Base-by-base conservation (phyloP, 1,140 invertebrate species). In the Neodiprion fabricii region DNA sequence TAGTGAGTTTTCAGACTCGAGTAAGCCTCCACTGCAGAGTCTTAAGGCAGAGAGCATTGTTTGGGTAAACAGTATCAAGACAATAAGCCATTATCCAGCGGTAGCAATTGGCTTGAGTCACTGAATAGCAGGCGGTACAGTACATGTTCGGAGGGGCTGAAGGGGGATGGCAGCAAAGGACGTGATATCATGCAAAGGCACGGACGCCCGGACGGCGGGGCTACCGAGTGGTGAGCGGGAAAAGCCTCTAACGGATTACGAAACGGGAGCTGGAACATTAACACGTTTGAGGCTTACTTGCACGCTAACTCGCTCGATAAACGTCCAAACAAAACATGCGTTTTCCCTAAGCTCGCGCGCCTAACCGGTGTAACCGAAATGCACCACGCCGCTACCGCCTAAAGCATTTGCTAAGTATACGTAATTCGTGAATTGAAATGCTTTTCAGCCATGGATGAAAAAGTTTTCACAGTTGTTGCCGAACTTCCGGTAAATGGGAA, bases 101-200 rank as follows among this genome's bases (percentile, higher is more conserved):
- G 53, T 61, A 12, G 53, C n/a, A 7, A 17, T 4, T 61, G 7
- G 53, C 53, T 40, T 14, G n/a, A 4, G 53, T 12, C n/a, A 12
- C 2, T 61, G 53, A 61, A 61, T 12, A 12, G 5, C 28, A 40
- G 28, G 28, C 28, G 28, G 5, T 40, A 40, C 28, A 40, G 28
- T 40, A 40, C 5, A 40, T 40, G 28, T 17, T 61, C 53, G 11
- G 11, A 61, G 53, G 50, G 50, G 50, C 50, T 53, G n/a, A 10
- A 11, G 50, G 7, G 53, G 53, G 53, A 5, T 61, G 11, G 11
- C 53, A 17, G 53, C 11, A 61, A 61, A 61, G 3, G n/a, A 12
- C 53, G n/a, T 61, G 53, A 61, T 61, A 61, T 61, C 53, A 61
- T 61, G 53, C 53, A 17, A 14, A 61, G 53, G 53, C 53, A 61